Base-by-base conservation (phyloP, 1,140 invertebrate species). In the Hestina assimilis region DNA sequence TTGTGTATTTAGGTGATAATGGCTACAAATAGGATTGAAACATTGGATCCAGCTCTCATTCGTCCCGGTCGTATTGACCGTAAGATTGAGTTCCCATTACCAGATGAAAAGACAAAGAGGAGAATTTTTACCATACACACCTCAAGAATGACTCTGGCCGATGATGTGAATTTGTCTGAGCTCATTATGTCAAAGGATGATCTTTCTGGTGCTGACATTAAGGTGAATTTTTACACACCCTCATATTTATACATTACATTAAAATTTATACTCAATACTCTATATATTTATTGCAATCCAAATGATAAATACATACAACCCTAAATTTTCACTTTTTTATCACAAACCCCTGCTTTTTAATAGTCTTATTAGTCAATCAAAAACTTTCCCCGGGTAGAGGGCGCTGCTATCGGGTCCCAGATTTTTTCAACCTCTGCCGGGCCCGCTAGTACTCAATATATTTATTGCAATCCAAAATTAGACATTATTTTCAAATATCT, bases 1-100 rank as follows among this genome's bases (percentile, higher is more conserved):
- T 38, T 14, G n/a, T n/a, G n/a, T 42, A 52, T 47, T 4, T 84
- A 97, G 94, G 97, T 99, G 31, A 96, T 99, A 19, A 99, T 99
- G 99, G 99, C 99, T 8, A 99, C 99, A 26, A 99, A 99, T 88
- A 92, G 99, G 74, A 99, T 99, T 83, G 99, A 99, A 90, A 99
- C 98, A 3, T 89, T 99, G 28, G 99, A 99, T 90, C 99, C 99
- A 28, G 99, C 99, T 28, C 90, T 99, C 1, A 99, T 99, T 85
- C 93, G 99, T 78, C 98, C 99, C 12, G 99, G 99, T 41, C 93
- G 99, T 87, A 99, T 99, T 76, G 99, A 99, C 89, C 92, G 99
- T 41, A 99, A 99, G 89, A 99, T 99, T 63, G 99, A 99, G 89
- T 99, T 99, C 79, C 99, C 99, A 3, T 89, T 99, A 40, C 99